Evolutionary conservation across 2,113 vertebrate genomes (phyloP).

Genomic region (Galeopterus variegatus): DNA sequence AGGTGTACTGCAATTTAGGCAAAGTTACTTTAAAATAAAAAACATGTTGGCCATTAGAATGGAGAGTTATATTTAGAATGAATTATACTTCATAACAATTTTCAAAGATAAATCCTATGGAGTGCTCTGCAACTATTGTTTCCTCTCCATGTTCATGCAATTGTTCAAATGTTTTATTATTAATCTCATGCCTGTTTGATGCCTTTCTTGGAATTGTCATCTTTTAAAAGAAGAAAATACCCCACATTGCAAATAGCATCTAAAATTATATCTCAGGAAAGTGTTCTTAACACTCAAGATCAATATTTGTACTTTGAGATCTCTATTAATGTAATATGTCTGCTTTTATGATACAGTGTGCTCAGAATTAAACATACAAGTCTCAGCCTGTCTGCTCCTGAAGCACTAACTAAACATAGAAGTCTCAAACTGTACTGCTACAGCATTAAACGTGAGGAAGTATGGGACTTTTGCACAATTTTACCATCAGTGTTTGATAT

Average conservation of each 20-base stretch:
- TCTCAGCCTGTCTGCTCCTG: not conserved
- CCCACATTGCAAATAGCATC: not conserved
- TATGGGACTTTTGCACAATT: not conserved
- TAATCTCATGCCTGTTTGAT: not conserved
- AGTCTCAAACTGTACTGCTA: not conserved
- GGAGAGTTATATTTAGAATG: constrained; percentile 29
- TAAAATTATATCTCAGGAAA: constrained; percentile 46
- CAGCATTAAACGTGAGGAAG: not conserved
- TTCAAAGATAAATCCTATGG: not conserved
- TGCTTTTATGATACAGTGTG: not conserved
- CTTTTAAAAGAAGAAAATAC: constrained; percentile 53
- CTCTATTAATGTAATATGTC: not conserved
- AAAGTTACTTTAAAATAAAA: constrained; percentile 35
- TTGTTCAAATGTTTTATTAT: not conserved
- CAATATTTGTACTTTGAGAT: not conserved
- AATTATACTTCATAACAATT: constrained; percentile 20
- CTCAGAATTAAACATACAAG: not conserved
- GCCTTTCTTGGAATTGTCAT: not conserved
- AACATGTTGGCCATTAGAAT: not conserved
- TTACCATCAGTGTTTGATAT: not conserved
- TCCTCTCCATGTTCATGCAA: not conserved
- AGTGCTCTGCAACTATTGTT: not conserved
- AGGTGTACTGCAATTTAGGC: not conserved
- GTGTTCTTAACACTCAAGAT: not conserved
- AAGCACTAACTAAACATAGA: not conserved